phyloP scores from a whole-genome alignment of 2,113 vertebrate genomes.

The Antechinus stuartii region DNA sequence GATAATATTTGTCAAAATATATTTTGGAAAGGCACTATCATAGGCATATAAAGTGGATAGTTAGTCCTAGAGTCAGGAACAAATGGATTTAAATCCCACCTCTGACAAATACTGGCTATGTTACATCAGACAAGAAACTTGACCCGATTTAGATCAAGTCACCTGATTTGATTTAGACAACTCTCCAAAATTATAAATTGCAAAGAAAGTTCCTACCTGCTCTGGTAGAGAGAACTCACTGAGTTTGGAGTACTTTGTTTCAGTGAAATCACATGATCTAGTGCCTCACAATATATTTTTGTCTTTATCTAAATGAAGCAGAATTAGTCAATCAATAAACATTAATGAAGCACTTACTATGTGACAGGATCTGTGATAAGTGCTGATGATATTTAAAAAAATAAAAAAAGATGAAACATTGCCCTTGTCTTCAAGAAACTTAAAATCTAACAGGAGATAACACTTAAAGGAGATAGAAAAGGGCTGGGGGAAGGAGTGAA shows the following conservation, averaged over 20 bases:
- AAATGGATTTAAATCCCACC: background rate
- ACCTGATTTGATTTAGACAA: background rate
- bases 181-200: background rate
- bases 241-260: background rate
- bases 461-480: background rate
- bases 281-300: background rate
- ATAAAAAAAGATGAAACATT: background rate
- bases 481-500: background rate
- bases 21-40: background rate
- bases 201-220: background rate
- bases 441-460: background rate
- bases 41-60: background rate
- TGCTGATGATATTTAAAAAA: background rate
- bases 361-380: background rate
- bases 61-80: background rate
- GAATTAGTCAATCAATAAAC: background rate
- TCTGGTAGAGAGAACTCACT: background rate
- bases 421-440: background rate
- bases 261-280: background rate
- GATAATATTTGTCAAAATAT: background rate
- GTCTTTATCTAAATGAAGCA: background rate
- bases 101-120: background rate
- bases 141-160: background rate
- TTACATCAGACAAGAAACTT: background rate
- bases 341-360: background rate